phyloP scores from a whole-genome alignment of 2,113 vertebrate genomes.

The Lampris megalopsis region DNA sequence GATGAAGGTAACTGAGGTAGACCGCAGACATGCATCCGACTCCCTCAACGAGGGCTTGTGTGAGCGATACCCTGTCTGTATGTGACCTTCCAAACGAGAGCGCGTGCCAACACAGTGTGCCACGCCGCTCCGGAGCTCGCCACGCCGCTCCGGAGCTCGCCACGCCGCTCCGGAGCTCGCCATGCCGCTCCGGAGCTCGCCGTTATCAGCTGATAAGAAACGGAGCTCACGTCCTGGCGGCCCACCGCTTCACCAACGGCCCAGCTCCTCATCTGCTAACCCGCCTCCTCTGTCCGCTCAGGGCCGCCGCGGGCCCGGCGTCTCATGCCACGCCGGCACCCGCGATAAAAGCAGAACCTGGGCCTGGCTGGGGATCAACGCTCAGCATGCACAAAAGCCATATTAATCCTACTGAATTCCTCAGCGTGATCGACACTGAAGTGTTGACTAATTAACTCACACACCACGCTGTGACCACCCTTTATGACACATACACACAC shows the following conservation, averaged over 20 bases:
- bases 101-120: background rate
- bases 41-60: background rate
- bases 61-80: constrained; percentile 1
- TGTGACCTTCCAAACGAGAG: constrained; percentile 15
- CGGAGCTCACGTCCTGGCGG: background rate
- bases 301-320: background rate
- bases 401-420: constrained; percentile 64
- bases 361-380: constrained; percentile 68
- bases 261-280: constrained; percentile 18
- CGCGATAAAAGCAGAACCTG: constrained; percentile 62
- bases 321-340: constrained; percentile 21
- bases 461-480: constrained; percentile 23
- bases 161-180: too few relatives aligned
- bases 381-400: constrained; percentile 66
- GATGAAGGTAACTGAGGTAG: background rate
- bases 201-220: constrained; percentile 28
- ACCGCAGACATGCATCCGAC: background rate
- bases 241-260: constrained; percentile 42
- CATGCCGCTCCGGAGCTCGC: background rate
- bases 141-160: too few relatives aligned
- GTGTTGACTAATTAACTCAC: constrained; percentile 58
- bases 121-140: too few relatives aligned
- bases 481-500: constrained; percentile 10
- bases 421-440: constrained; percentile 61
- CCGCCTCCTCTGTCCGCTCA: constrained; percentile 22